Conservation (phyloP, 2,113 vertebrate genomes). For the Chamaetylas fuelleborni region DNA sequence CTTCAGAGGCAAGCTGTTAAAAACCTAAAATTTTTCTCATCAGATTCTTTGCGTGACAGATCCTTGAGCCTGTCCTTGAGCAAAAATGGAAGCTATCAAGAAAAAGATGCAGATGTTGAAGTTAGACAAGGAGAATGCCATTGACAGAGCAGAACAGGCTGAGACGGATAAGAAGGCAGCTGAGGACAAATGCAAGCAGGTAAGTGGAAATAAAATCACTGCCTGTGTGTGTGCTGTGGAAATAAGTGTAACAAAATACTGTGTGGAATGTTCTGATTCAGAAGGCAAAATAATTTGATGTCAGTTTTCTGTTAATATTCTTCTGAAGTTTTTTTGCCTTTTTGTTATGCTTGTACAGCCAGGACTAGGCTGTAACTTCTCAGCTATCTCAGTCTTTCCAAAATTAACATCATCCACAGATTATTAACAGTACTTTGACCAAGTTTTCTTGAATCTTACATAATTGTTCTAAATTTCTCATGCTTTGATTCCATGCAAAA, state of each 20-base stretch:
- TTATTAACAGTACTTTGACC: background rate
- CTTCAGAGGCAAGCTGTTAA: background rate
- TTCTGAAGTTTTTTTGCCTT: background rate
- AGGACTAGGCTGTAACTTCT: background rate
- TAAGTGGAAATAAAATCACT: constrained; percentile 57
- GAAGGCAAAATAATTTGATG: background rate
- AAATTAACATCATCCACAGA: background rate
- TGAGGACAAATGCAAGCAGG: constrained; percentile 91
- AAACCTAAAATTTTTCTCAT: background rate
- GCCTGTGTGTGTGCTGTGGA: background rate
- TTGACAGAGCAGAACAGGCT: constrained; percentile 90
- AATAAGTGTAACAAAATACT: background rate
- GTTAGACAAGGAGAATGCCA: constrained; percentile 94
- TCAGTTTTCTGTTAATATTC: background rate
- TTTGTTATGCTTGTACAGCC: background rate
- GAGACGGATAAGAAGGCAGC: constrained; percentile 89
- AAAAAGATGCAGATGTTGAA: constrained; percentile 99
- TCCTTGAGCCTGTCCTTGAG: background rate
- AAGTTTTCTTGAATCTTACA: background rate
- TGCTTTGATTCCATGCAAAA: background rate
- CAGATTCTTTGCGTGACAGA: background rate
- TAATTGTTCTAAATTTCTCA: background rate
- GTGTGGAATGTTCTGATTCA: background rate
- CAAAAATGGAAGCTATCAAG: constrained; percentile 95
- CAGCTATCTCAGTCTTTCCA: background rate